Base-by-base conservation (phyloP, 2,113 vertebrate species). In the Puma concolor region DNA sequence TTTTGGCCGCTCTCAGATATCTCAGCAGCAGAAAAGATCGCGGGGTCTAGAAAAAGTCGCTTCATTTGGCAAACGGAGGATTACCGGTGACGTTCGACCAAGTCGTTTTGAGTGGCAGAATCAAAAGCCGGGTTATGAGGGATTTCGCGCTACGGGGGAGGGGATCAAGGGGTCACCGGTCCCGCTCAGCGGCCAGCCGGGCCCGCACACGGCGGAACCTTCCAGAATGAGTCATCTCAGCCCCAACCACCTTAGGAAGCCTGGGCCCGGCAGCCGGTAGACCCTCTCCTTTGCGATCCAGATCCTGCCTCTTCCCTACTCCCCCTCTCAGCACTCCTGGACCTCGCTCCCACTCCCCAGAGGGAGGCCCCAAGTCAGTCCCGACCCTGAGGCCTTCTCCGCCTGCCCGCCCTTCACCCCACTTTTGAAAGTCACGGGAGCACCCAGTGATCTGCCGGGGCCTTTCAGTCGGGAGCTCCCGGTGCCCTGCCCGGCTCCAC, bases 121-220 rank as follows among this genome's bases (percentile, higher is more conserved):
- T 50, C 57, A 17, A 79, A 91, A 29, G 14, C 48, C 38, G 31
- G 29, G 11, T 63, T 60, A 29, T 52, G 23, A 50, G 54, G 7
- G 60, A 29, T 48, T 93, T 60, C 72, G 50, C 15, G 66, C 41
- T 25, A 13, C 38, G 15, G 15, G 60, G 17, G 14, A 21, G 11
- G 33, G 63, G 12, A 48, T 14, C 17, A 48, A 48, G 29, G 4
- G 4, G 4, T 38, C 38, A 17, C 7, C n/a, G 3, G 9, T n/a
- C n/a, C 16, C 50, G 44, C 11, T 33, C 4, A 63, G 27, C 63
- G 36, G 64, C 29, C 27, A 81, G 54, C 29, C 66, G 11, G 13
- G 36, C 17, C 7, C 17, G 36, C 17, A 41, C 0, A 4, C 41
- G 7, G 0, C 4, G 4, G 52, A 64, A 36, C 11, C 3, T 88